These are phyloP conservation scores for Brachionus sp. DNA, from an alignment of 1,140 invertebrate genomes.

Conservation along the genomic window DNA sequence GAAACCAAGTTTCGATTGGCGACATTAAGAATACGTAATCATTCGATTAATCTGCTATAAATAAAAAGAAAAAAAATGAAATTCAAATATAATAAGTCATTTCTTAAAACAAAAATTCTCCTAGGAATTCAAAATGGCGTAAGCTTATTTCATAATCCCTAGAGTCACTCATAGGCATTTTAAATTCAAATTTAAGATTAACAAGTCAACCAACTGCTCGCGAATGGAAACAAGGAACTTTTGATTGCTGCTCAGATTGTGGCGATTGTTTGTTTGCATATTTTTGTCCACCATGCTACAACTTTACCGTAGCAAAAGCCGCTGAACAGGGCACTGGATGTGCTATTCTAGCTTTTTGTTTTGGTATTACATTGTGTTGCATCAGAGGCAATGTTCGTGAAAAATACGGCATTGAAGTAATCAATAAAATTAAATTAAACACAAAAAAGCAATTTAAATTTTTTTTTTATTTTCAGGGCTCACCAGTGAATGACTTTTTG, in stretches of 20 bases:
- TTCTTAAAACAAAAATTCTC: background rate
- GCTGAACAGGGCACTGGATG: background rate
- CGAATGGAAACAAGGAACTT: slow-evolving; percentile 12
- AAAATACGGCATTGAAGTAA: background rate
- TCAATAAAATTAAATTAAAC: background rate
- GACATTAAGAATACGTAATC: background rate
- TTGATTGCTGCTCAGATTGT: slow-evolving; percentile 2
- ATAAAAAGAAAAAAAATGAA: background rate
- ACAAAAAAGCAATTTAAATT: background rate
- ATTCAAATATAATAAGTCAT: background rate
- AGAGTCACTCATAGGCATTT: background rate
- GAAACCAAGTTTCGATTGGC: background rate
- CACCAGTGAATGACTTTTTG: background rate
- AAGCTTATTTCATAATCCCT: background rate
- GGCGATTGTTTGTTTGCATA: background rate
- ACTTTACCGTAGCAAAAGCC: background rate
- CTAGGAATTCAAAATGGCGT: background rate
- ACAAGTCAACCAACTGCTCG: background rate
- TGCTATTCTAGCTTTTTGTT: background rate
- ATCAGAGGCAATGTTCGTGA: background rate
- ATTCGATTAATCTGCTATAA: background rate
- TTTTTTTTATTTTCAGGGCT: background rate
- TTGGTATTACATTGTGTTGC: background rate
- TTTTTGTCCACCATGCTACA: background rate
- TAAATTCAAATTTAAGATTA: background rate